Percentiles rank a stretch among this genome's conserved stretches.
Evolutionary conservation across 2,113 vertebrate species (phyloP).

Genomic region (Eubucco bourcierii): DNA sequence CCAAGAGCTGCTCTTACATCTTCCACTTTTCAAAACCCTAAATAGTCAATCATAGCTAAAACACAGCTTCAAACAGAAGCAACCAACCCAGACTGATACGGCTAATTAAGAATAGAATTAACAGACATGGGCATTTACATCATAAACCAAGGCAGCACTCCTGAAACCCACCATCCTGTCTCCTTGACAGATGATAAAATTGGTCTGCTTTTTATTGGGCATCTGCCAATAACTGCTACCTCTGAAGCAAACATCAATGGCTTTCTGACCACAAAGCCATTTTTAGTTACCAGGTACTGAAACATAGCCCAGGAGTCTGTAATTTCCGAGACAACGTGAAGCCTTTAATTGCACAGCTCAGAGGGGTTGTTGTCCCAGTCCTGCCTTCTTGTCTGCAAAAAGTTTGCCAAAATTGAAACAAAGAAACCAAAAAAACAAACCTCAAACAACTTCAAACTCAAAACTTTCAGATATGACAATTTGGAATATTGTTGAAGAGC

Average conservation of each 20-base stretch:
- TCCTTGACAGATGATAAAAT: slow-evolving; percentile 43
- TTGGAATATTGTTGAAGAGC: not conserved
- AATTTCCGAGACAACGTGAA: not conserved
- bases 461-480: not conserved
- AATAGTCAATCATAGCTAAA: slow-evolving; percentile 1
- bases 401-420: not conserved
- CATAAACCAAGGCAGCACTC: not conserved
- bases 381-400: not conserved
- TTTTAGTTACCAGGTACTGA: slow-evolving; percentile 53
- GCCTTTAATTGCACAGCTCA: not conserved
- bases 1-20: not conserved
- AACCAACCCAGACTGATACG: not conserved
- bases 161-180: slow-evolving; percentile 38
- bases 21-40: not conserved
- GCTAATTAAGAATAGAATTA: slow-evolving; percentile 18
- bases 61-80: not conserved
- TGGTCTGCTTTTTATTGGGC: slow-evolving; percentile 29
- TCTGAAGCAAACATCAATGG: slow-evolving; percentile 33
- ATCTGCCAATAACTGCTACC: slow-evolving; percentile 20
- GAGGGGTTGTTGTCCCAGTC: not conserved
- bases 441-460: not conserved
- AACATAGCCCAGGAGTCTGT: not conserved
- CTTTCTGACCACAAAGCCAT: slow-evolving; percentile 45
- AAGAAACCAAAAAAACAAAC: not conserved
- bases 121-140: slow-evolving; percentile 1